Evolutionary conservation across 2,888 invertebrate genomes (phyloP), one percentile per base, ranked within the genome.

Genomic region (Phrixothrix hirtus): DNA sequence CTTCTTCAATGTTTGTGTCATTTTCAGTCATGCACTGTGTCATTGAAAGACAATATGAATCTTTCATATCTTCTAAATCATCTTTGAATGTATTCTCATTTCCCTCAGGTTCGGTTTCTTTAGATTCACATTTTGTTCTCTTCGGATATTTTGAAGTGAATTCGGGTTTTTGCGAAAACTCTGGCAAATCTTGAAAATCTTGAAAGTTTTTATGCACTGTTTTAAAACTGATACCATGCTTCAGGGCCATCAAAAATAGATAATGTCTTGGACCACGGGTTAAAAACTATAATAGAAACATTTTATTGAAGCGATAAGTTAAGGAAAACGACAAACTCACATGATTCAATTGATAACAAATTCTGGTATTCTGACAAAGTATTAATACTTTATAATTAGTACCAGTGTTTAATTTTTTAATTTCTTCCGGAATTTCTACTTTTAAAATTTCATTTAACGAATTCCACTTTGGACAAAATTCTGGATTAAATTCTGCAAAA

Each of bases 391-490:
- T 88, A 2, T 83, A 82, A 10, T 83, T 82, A n/a, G 78, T 76
- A 9, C 77, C 68, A 7, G 64, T 68, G 1, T 79, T 78, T 3
- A 63, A 58, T 47, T 72, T 69, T 63, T 81, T 83, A 48, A 86
- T 84, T 71, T 91, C 86, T 21, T 79, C 79, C 11, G 89, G 87
- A 68, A 97, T 92, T 79, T 97, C 96, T 3, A 80, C 76, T 58
- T 83, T 78, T 32, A 97, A 75, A 50, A 95, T 83, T 74, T 95
- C 94, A 53, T 80, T 81, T 2, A 97, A 77, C 6, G 86, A 85
- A 64, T 84, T 81, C 96, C 96, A 97, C 77, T 97, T 97, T 3
- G 95, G 92, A 72, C 88, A 89, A 27, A 84, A 79, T 77, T 96
- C 95, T 7, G 89, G 91, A 62, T 84, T 83, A 52, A 90, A 82